Conservation (phyloP, 1,140 invertebrate genomes). For the Scaptomyza graminum region DNA sequence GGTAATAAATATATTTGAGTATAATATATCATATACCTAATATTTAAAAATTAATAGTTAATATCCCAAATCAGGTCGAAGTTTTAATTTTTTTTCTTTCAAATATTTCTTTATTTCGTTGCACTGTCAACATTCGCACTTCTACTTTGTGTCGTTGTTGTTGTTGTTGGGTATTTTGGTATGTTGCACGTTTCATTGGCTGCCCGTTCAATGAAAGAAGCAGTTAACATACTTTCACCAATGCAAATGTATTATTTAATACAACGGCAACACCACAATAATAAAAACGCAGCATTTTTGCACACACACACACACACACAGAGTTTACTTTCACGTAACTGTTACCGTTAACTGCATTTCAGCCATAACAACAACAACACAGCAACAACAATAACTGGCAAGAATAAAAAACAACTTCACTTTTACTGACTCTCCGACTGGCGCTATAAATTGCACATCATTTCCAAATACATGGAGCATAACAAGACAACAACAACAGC, state of each 20-base stretch:
- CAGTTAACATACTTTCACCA: conserved; percentile 76
- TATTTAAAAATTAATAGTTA: neutral
- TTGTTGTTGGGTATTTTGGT: neutral
- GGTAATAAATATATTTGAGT: too few relatives aligned
- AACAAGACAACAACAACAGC: conserved; percentile 6
- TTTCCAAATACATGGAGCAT: conserved; percentile 12
- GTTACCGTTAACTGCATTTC: conserved; percentile 33
- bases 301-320: conserved; percentile 21
- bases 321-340: conserved; percentile 42
- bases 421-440: conserved; percentile 2
- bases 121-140: conserved; percentile 40
- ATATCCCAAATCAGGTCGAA: neutral
- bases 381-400: conserved; percentile 2
- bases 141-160: conserved; percentile 8
- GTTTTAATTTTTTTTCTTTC: conserved; percentile 2
- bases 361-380: neutral
- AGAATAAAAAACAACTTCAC: conserved; percentile 30
- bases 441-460: conserved; percentile 6
- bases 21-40: conserved; percentile 1
- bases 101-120: conserved; percentile 21
- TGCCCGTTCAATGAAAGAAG: conserved; percentile 52
- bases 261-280: conserved; percentile 34
- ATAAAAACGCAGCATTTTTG: conserved; percentile 51
- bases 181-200: conserved; percentile 44
- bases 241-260: conserved; percentile 71